Evolutionary conservation across 2,888 invertebrate genomes (phyloP), one percentile per base, ranked within the genome.

Genomic region (Rhyacophila evoluta): DNA sequence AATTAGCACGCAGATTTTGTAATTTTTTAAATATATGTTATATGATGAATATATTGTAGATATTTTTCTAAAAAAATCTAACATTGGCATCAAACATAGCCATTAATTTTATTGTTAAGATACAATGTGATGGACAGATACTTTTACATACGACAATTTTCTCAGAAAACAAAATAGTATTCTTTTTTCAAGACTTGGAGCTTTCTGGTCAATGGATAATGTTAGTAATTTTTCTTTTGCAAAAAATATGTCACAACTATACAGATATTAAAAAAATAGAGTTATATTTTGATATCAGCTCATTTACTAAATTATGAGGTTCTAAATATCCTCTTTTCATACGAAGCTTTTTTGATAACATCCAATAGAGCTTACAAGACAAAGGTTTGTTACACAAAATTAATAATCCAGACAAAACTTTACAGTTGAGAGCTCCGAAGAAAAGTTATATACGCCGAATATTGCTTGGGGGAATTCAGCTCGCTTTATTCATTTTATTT

Each of bases 351-450:
- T 55, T 55, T 55, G 15, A 55, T 19, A 55, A 55, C 55, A 2
- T 19, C 55, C 55, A 55, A 55, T 55, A 55, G 19, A 10, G 55
- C 55, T 55, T 25, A 55, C 55, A 33, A 55, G 55, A 55, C 55
- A 55, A 55, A 55, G 55, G 25, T 55, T 19, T 55, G 55, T 55
- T 55, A 25, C 10, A 55, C 55, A 55, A 55, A 55, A 55, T 55
- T 55, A 55, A 55, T 55, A 55, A 55, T 55, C 55, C 25, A 6
- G 55, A 19, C 41, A 33, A 25, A 55, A 55, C 55, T 55, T 55
- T 55, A 55, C 10, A 55, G 55, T 8, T 55, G 55, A 55, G 55
- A 55, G 19, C 55, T 55, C 55, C 19, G 19, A 55, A 19, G 19
- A 55, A 55, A 55, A 55, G 55, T 55, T 55, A 55, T 19, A 55